Conservation (phyloP, 2,113 vertebrate species). For the Calypte anna region DNA sequence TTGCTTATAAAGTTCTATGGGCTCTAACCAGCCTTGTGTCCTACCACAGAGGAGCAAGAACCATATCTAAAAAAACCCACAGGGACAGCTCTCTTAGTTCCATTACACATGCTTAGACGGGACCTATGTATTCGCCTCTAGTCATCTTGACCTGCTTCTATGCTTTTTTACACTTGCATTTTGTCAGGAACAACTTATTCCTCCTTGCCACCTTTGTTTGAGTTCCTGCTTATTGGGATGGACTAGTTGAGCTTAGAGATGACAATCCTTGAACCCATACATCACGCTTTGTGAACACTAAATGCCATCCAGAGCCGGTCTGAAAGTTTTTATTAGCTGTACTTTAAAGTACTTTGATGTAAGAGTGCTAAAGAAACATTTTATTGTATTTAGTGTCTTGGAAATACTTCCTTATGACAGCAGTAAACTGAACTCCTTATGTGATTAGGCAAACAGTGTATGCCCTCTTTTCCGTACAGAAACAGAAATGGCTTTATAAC, state of each 20-base stretch:
- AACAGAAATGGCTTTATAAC: neutral
- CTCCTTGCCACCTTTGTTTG: neutral
- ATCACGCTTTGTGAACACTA: neutral
- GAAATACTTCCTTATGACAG: neutral
- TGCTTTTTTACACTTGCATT: neutral
- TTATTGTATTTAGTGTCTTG: neutral
- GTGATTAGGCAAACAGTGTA: neutral
- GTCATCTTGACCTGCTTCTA: neutral
- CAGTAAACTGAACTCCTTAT: neutral
- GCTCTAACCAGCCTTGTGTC: neutral
- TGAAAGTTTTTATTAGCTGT: neutral
- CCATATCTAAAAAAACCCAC: neutral
- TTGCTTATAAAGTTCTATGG: neutral
- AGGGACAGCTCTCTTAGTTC: neutral
- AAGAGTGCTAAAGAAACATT: neutral
- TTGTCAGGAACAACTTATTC: neutral
- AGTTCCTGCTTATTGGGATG: neutral
- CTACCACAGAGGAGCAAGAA: neutral
- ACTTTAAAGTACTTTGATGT: neutral
- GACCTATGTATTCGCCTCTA: neutral
- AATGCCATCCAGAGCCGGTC: neutral
- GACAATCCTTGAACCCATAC: neutral
- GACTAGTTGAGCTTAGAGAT: neutral
- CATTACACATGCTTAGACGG: accelerated
- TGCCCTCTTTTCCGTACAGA: neutral